Conservation (phyloP, 2,113 vertebrate genomes). For the Equus quagga region DNA sequence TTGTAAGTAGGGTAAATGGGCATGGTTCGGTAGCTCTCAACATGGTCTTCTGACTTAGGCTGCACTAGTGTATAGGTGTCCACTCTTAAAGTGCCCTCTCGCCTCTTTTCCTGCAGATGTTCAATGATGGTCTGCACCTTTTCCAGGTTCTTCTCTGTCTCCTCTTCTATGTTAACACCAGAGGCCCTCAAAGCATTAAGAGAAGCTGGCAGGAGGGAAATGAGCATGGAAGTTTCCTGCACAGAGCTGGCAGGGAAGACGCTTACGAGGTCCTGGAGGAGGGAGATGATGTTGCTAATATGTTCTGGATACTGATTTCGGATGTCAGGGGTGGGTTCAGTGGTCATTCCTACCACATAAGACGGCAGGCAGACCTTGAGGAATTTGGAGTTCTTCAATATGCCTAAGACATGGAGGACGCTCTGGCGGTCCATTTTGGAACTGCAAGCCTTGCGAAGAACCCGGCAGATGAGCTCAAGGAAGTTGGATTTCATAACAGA, state of each 20-base stretch:
- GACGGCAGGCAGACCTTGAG: slow-evolving; percentile 89
- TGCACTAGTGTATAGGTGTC: slow-evolving; percentile 89
- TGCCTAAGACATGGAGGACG: slow-evolving; percentile 89
- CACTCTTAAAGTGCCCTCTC: slow-evolving; percentile 91
- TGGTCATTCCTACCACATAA: slow-evolving; percentile 90
- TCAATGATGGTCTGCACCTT: slow-evolving; percentile 87
- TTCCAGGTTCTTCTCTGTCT: slow-evolving; percentile 88
- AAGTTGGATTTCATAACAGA: slow-evolving; percentile 87
- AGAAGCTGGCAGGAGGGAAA: slow-evolving; percentile 89
- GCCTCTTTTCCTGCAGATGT: slow-evolving; percentile 91
- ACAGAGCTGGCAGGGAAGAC: slow-evolving; percentile 93
- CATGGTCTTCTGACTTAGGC: slow-evolving; percentile 76
- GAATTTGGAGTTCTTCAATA: slow-evolving; percentile 93
- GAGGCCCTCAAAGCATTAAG: slow-evolving; percentile 89
- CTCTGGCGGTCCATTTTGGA: slow-evolving; percentile 89
- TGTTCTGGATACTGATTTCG: slow-evolving; percentile 90
- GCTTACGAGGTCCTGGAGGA: slow-evolving; percentile 91
- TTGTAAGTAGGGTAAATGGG: slow-evolving; percentile 92
- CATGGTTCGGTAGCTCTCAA: slow-evolving; percentile 89
- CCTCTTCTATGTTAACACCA: slow-evolving; percentile 88
- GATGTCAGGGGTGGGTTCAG: slow-evolving; percentile 83
- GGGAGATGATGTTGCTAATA: slow-evolving; percentile 90
- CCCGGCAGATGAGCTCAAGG: slow-evolving; percentile 91
- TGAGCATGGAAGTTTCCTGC: slow-evolving; percentile 88
- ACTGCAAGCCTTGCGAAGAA: slow-evolving; percentile 91